Evolutionary conservation across 2,113 vertebrate species (phyloP).

Genomic region (Macroglossus sobrinus): DNA sequence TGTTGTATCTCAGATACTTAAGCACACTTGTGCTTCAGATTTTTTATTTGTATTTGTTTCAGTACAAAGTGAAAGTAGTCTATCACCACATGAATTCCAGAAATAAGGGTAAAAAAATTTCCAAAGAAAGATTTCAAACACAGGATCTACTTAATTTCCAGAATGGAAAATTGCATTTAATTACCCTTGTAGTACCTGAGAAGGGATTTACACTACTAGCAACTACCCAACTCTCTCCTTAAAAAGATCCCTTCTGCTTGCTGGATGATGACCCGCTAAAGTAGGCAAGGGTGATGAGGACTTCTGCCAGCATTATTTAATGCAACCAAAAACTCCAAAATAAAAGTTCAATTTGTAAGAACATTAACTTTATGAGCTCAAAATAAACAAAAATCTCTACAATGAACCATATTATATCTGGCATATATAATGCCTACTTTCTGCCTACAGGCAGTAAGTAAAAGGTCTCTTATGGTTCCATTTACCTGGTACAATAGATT

Average conservation of each 20-base stretch:
- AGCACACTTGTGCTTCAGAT: neutral
- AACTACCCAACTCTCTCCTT: neutral
- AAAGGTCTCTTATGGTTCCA: neutral
- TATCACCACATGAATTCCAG: neutral
- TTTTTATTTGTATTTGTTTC: neutral
- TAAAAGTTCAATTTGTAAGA: neutral
- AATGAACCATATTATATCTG: neutral
- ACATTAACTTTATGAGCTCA: neutral
- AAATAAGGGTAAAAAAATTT: neutral
- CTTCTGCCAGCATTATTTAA: neutral
- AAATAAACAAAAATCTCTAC: neutral
- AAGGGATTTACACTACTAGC: neutral
- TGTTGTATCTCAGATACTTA: neutral
- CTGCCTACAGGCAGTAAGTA: neutral
- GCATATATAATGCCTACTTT: accelerated
- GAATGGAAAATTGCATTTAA: neutral
- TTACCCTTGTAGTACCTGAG: neutral
- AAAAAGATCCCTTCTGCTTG: neutral
- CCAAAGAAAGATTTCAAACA: neutral
- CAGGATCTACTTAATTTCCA: neutral
- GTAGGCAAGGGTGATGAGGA: neutral
- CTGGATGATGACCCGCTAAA: neutral
- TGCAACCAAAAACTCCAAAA: neutral
- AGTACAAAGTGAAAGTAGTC: neutral
- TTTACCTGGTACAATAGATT: neutral